Conservation (phyloP, 1,140 invertebrate species). For the Panagrolaimus sp. region DNA sequence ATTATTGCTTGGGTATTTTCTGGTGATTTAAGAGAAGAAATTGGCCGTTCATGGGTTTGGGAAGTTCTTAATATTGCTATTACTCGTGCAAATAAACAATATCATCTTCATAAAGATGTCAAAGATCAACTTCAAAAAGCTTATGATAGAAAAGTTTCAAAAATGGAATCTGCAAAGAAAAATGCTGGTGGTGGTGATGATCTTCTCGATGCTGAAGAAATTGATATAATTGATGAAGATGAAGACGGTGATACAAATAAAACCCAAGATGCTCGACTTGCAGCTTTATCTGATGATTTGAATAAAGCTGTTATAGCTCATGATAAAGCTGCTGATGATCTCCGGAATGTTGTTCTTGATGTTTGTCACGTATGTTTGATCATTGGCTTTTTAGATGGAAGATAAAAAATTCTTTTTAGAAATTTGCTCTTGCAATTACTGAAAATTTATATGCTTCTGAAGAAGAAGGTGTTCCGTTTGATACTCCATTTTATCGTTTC, state of each 20-base stretch:
- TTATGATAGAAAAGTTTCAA: not conserved
- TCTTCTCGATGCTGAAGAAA: not conserved
- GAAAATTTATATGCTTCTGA: constrained; percentile 89
- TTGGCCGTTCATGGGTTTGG: constrained; percentile 47
- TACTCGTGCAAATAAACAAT: not conserved
- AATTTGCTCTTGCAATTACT: constrained; percentile 95
- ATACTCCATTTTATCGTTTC: constrained; percentile 71
- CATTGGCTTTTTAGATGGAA: not conserved
- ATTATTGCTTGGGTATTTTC: constrained; percentile 99
- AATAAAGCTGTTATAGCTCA: not conserved
- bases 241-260: not conserved
- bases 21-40: constrained; percentile 75
- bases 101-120: not conserved
- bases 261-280: not conserved
- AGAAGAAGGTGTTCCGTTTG: constrained; percentile 79
- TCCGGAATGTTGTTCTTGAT: constrained; percentile 9
- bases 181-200: not conserved
- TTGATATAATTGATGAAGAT: not conserved
- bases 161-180: not conserved
- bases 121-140: not conserved
- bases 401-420: constrained; percentile 61
- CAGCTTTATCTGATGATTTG: not conserved
- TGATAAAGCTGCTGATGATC: not conserved
- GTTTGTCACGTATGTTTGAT: not conserved
- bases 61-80: constrained; percentile 44